Conservation (phyloP, 64 coral and sea anemone genomes). For the Catalaphyllia jardinei region DNA sequence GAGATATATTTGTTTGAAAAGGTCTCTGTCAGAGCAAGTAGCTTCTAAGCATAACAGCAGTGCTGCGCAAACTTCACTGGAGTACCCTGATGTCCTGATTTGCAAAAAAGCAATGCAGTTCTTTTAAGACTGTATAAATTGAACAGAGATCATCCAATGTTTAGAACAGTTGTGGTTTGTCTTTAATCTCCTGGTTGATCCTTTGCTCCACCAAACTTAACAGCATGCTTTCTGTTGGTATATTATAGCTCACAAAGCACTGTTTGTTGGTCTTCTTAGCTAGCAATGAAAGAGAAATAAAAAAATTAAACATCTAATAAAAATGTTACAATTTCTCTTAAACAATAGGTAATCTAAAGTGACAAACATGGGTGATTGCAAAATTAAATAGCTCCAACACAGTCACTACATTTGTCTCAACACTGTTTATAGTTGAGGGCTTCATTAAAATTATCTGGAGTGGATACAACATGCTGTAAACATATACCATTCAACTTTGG, state of each 20-base stretch:
- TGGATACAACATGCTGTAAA: no score
- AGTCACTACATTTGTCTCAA: no score
- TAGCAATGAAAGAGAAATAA: slow-evolving; percentile 15
- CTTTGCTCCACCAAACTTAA: slow-evolving; percentile 72
- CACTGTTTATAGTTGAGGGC: no score
- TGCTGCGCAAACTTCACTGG: neutral
- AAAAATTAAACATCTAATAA: neutral
- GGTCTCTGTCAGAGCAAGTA: neutral
- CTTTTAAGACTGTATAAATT: neutral
- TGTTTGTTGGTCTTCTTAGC: slow-evolving; percentile 93
- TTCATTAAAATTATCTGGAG: no score
- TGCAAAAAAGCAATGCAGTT: neutral
- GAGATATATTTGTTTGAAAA: no score
- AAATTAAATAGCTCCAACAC: no score
- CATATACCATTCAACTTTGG: no score
- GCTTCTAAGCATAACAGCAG: neutral
- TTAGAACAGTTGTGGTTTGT: slow-evolving; percentile 71
- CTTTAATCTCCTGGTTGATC: slow-evolving; percentile 76
- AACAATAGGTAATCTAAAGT: no score
- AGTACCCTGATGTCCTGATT: neutral
- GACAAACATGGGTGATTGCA: no score
- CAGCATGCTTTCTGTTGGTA: slow-evolving; percentile 53
- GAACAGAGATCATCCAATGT: neutral
- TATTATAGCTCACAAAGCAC: slow-evolving; percentile 90
- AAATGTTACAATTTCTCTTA: no score